Conservation (phyloP, 2,888 invertebrate species). For the Schizaphis graminum region DNA sequence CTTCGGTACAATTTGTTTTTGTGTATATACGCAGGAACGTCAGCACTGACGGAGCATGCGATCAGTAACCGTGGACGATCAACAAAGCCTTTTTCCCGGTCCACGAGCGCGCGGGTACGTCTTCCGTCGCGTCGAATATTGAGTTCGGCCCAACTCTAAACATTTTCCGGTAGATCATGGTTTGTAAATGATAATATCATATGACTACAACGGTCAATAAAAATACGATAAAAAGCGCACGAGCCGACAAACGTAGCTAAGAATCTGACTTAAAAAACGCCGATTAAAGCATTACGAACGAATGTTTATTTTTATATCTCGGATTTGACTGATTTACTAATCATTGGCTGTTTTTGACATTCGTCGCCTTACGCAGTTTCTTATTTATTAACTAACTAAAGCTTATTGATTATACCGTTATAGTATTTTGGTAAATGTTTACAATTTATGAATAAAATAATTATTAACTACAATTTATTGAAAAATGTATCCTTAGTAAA, state of each 20-base stretch:
- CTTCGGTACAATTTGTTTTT: background rate
- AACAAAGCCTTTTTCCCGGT: background rate
- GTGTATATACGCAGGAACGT: background rate
- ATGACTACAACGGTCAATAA: background rate
- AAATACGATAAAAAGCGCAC: background rate
- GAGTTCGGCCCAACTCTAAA: background rate
- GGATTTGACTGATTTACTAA: no score
- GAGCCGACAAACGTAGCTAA: background rate
- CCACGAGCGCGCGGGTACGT: background rate
- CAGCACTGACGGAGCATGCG: background rate
- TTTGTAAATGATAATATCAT: background rate
- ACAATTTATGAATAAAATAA: no score
- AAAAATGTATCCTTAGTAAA: no score
- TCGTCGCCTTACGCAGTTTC: no score
- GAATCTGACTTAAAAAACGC: background rate
- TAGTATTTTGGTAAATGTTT: no score
- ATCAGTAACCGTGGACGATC: background rate
- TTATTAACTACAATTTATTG: no score
- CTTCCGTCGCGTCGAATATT: background rate
- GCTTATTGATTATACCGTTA: no score
- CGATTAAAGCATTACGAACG: background rate
- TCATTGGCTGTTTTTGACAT: no score
- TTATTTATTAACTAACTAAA: no score
- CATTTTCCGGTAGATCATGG: background rate
- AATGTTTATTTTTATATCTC: no score